Percentiles rank a stretch among this genome's conserved stretches.
Conservation (phyloP, 2,888 invertebrate genomes). For the Orthonevra nobilis region DNA sequence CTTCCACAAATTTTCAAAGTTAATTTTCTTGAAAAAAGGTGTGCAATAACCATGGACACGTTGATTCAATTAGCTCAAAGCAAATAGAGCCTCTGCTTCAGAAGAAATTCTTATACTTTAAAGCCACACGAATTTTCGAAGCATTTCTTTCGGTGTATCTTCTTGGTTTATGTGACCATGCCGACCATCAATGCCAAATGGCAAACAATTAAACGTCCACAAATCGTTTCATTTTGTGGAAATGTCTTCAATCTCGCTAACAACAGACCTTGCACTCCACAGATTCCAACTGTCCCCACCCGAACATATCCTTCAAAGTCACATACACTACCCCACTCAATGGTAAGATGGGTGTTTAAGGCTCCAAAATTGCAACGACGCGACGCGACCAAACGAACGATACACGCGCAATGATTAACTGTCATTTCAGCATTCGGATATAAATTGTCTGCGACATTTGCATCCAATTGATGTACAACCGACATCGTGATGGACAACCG, state of each 20-base stretch:
- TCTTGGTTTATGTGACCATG: too few species aligned
- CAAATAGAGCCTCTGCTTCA: too few species aligned
- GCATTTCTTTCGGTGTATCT: conserved; percentile 31
- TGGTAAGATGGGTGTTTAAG: conserved; percentile 23
- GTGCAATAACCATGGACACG: too few species aligned
- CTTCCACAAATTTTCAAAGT: too few species aligned
- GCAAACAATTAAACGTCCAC: conserved; percentile 36
- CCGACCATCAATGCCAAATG: conserved; percentile 57
- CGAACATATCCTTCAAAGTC: conserved; percentile 9
- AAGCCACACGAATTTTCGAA: too few species aligned
- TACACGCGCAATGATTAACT: conserved; percentile 70
- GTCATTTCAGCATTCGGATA: conserved; percentile 70
- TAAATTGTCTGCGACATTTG: conserved; percentile 72
- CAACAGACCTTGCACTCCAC: conserved; percentile 34
- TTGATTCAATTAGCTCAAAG: too few species aligned
- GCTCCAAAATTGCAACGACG: conserved; percentile 47
- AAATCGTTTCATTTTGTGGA: conserved; percentile 17
- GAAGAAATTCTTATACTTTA: too few species aligned
- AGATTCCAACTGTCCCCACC: background rate
- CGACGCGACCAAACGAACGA: conserved; percentile 32
- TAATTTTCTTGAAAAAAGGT: too few species aligned
- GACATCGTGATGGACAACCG: conserved; percentile 70
- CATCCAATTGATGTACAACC: conserved; percentile 73
- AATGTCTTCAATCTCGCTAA: conserved; percentile 17
- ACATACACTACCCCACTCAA: background rate